These are phyloP conservation scores for Esox masquinongy DNA, from an alignment of 2,797 vertebrate species.

Conservation along the genomic window DNA sequence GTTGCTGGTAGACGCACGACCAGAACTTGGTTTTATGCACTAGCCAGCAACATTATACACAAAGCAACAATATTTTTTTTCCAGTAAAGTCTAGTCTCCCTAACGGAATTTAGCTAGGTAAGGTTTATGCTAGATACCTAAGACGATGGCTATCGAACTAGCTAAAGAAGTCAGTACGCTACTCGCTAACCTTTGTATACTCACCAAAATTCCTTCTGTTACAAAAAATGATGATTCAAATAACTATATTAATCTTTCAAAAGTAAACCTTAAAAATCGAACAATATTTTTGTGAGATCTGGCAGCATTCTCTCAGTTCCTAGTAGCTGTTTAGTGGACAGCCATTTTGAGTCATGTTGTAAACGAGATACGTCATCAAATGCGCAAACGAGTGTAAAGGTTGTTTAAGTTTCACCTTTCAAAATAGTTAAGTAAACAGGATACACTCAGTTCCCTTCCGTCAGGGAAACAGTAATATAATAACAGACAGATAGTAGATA, in stretches of 20 bases:
- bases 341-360: conserved; percentile 12
- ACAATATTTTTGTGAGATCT: background rate
- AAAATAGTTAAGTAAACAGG: too few relatives aligned
- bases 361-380: conserved; percentile 9
- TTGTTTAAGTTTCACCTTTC: too few relatives aligned
- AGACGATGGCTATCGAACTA: background rate
- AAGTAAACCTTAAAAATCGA: background rate
- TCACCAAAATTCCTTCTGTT: background rate
- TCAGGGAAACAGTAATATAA: too few relatives aligned
- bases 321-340: background rate
- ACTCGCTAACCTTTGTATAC: background rate
- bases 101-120: background rate
- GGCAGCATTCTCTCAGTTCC: background rate
- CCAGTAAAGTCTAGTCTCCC: background rate
- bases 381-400: too few relatives aligned
- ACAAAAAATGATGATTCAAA: background rate
- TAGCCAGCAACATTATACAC: too few relatives aligned
- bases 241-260: background rate
- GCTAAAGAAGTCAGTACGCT: too few relatives aligned
- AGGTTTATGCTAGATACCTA: background rate
- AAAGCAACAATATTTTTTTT: background rate
- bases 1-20: too few relatives aligned
- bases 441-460: too few relatives aligned
- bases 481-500: too few relatives aligned
- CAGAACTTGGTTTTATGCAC: too few relatives aligned